A percentile compares a stretch with the other conserved stretches of the same genome.
Evolutionary conservation across 1,140 invertebrate genomes (phyloP).

Genomic region (Platorchestia sp.): DNA sequence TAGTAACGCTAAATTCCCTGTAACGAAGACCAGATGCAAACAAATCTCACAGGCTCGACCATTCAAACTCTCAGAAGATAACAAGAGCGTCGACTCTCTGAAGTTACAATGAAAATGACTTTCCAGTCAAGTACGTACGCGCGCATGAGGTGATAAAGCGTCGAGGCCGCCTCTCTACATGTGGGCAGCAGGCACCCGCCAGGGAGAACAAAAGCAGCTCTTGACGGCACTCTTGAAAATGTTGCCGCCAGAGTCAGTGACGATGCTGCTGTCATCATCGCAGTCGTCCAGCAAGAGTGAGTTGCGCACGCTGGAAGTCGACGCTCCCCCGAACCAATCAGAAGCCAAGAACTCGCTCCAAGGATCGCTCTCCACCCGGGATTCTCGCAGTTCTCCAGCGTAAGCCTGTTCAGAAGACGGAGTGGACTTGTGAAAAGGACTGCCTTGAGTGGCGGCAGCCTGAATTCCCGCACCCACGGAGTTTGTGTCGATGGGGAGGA

Average conservation of each 20-base stretch:
- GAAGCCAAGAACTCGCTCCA: slow-evolving; percentile 30
- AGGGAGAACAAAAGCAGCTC: slow-evolving; percentile 32
- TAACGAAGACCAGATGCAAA: no score
- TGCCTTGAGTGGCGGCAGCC: background rate
- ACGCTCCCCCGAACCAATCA: background rate
- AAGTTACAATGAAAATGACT: no score
- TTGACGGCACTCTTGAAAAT: slow-evolving; percentile 21
- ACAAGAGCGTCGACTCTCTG: no score
- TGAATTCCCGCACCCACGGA: background rate
- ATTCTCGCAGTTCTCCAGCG: background rate
- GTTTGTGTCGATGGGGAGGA: background rate
- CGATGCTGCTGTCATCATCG: slow-evolving; percentile 34
- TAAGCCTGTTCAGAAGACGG: background rate
- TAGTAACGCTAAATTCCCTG: no score
- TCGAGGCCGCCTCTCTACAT: background rate
- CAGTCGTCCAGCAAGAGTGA: background rate
- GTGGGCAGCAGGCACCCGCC: slow-evolving; percentile 33
- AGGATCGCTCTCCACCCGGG: slow-evolving; percentile 13
- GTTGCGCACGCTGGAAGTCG: background rate
- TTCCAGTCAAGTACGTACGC: no score
- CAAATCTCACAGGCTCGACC: no score
- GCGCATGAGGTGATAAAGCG: no score
- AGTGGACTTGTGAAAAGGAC: background rate
- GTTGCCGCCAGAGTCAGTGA: background rate
- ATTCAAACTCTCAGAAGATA: no score